A percentile compares a stretch with the other conserved stretches of the same genome.
Evolutionary conservation across 1,140 invertebrate species (phyloP).

Genomic region (Drosophila insularis): DNA sequence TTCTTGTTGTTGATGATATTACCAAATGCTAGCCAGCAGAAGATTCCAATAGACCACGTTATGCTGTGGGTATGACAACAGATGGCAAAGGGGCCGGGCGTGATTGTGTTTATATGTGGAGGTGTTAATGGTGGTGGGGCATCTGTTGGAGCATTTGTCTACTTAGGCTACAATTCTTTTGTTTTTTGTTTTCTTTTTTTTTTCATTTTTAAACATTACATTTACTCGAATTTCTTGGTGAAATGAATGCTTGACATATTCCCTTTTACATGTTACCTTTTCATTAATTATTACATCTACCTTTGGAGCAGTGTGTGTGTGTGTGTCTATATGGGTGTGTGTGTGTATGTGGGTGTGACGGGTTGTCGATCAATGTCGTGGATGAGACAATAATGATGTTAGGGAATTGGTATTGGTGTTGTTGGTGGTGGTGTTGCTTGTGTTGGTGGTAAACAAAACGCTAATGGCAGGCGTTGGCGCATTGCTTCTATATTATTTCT

Average conservation of each 20-base stretch:
- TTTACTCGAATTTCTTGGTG: slow-evolving; percentile 43
- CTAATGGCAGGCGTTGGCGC: slow-evolving; percentile 60
- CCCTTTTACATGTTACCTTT: slow-evolving; percentile 33
- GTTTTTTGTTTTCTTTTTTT: slow-evolving; percentile 38
- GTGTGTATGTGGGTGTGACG: slow-evolving; percentile 24
- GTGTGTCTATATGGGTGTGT: slow-evolving; percentile 23
- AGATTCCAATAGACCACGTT: slow-evolving; percentile 35
- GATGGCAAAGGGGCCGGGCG: slow-evolving; percentile 23
- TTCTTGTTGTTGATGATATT: not conserved
- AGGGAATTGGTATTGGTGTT: slow-evolving; percentile 21
- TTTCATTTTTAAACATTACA: slow-evolving; percentile 35
- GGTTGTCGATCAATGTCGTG: slow-evolving; percentile 31
- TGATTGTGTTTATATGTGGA: slow-evolving; percentile 22
- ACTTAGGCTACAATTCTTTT: slow-evolving; percentile 76
- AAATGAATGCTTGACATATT: slow-evolving; percentile 68
- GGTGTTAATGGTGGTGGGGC: not conserved
- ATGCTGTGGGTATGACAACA: slow-evolving; percentile 21
- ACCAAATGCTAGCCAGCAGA: slow-evolving; percentile 25
- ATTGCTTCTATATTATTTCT: slow-evolving; percentile 79
- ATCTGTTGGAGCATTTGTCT: slow-evolving; percentile 73
- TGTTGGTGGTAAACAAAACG: slow-evolving; percentile 69
- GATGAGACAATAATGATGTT: slow-evolving; percentile 42
- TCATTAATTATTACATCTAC: slow-evolving; percentile 73
- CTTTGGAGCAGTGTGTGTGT: slow-evolving; percentile 71
- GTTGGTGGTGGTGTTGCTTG: slow-evolving; percentile 12